Conservation (phyloP, 1,140 invertebrate genomes). For the Rhagoletis pomonella region DNA sequence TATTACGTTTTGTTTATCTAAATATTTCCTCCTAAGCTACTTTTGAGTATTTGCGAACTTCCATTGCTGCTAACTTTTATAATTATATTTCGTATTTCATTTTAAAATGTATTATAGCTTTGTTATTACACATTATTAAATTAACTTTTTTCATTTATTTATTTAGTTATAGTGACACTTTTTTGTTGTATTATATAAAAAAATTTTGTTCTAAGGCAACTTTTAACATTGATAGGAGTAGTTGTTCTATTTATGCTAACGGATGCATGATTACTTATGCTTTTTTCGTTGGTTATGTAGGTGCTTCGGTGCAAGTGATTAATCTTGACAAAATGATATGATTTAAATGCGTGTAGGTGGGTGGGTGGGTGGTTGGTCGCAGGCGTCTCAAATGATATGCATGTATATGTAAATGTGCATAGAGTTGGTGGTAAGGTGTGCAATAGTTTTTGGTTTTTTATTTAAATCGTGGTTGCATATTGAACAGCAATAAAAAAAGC, state of each 20-base stretch:
- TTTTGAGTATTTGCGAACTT: neutral
- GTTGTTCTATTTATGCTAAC: conserved; percentile 56
- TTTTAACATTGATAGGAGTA: conserved; percentile 73
- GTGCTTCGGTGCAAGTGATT: neutral
- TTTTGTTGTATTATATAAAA: conserved; percentile 26
- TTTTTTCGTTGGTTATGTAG: neutral
- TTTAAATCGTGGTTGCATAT: neutral
- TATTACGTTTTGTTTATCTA: neutral
- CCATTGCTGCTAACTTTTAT: neutral
- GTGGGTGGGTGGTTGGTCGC: neutral
- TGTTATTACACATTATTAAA: neutral
- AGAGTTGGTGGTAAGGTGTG: neutral
- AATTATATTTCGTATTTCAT: neutral
- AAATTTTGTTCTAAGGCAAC: conserved; percentile 69
- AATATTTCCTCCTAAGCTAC: neutral
- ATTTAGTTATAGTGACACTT: neutral
- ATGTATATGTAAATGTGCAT: neutral
- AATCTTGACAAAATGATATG: conserved; percentile 13
- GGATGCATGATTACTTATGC: conserved; percentile 18
- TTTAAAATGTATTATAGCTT: neutral
- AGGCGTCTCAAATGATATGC: neutral
- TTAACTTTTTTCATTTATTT: neutral
- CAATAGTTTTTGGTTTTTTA: neutral
- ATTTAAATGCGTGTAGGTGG: neutral
- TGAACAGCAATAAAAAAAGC: neutral